phyloP scores from a whole-genome alignment of 2,113 vertebrate species.

The Chloroceryle aenea region DNA sequence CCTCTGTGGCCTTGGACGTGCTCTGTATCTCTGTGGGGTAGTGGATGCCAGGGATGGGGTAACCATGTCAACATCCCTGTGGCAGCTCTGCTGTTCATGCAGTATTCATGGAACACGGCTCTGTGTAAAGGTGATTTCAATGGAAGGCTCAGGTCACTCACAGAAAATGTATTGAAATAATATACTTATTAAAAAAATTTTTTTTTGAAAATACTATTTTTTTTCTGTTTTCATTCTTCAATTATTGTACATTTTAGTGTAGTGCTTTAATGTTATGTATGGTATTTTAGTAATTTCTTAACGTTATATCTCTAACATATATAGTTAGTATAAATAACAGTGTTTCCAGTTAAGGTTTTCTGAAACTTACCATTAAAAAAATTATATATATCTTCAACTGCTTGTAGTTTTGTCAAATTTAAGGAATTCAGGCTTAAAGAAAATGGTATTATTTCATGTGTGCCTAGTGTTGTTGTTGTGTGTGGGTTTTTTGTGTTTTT shows the following conservation, averaged over 20 bases:
- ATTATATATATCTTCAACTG: not conserved
- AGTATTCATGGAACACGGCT: fast-evolving
- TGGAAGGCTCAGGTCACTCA: not conserved
- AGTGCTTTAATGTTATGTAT: not conserved
- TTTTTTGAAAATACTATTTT: fast-evolving
- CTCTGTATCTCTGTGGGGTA: not conserved
- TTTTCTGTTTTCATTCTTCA: not conserved
- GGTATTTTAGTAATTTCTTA: not conserved
- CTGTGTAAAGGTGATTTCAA: not conserved
- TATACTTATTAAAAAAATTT: not conserved
- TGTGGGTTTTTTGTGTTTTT: not conserved
- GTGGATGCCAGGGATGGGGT: fast-evolving
- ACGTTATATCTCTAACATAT: not conserved
- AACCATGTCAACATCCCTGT: fast-evolving
- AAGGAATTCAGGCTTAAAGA: not conserved
- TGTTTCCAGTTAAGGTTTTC: not conserved
- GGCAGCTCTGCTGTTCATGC: not conserved
- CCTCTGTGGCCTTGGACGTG: fast-evolving
- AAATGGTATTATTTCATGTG: not conserved
- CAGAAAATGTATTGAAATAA: not conserved
- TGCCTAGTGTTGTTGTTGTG: not conserved
- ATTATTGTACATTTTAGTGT: not conserved
- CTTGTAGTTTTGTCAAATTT: not conserved
- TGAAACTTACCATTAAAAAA: not conserved
- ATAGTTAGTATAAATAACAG: not conserved